Evolutionary conservation across 2,888 invertebrate species (phyloP).

Genomic region (Calephelis perditalis): DNA sequence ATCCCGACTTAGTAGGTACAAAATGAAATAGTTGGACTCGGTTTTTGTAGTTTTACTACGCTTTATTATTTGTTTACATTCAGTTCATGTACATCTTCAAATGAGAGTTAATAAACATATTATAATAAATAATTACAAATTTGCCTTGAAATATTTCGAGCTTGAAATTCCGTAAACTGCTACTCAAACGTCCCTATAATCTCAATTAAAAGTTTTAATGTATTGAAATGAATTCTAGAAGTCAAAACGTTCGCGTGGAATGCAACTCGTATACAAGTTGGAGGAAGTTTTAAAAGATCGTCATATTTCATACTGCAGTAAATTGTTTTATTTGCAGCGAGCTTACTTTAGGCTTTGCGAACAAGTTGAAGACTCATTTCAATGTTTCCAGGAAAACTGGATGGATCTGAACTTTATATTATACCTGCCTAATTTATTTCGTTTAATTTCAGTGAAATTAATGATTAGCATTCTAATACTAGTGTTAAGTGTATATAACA

Average conservation of each 20-base stretch:
- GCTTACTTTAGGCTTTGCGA: constrained; percentile 7
- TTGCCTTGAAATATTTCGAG: no score
- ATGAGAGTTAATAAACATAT: no score
- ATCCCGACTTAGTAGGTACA: no score
- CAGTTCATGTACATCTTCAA: no score
- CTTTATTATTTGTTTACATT: no score
- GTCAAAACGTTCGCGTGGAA: constrained; percentile 37
- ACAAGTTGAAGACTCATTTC: not conserved
- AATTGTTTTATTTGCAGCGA: constrained; percentile 5
- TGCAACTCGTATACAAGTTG: constrained; percentile 44
- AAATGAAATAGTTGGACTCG: no score
- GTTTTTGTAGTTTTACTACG: no score
- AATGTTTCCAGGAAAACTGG: not conserved
- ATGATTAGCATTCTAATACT: no score
- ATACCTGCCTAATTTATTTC: no score
- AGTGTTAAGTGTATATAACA: no score
- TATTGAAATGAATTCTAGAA: constrained; percentile 48
- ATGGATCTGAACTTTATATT: not conserved
- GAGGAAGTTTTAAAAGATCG: constrained; percentile 21
- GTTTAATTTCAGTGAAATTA: no score
- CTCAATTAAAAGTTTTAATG: constrained; percentile 19
- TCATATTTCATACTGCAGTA: constrained; percentile 10
- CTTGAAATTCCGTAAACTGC: not conserved
- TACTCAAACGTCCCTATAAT: constrained; percentile 1
- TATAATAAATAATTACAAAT: no score